These are phyloP conservation scores for Bruchidius siliquastri DNA, from an alignment of 2,888 invertebrate species.

Conservation along the genomic window DNA sequence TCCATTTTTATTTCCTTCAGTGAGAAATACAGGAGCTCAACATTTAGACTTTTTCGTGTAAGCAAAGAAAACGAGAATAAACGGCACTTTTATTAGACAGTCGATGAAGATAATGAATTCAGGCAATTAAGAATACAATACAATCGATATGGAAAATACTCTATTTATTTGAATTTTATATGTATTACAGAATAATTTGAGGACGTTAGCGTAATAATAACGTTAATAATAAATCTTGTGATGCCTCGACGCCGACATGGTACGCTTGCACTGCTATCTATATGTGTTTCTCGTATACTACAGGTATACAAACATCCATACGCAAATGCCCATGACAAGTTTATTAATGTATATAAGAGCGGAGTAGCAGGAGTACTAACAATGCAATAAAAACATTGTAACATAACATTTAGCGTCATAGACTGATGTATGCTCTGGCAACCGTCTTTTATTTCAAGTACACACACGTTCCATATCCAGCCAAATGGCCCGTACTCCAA, in stretches of 20 bases:
- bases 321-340: not conserved
- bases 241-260: not conserved
- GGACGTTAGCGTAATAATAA: too few relatives aligned
- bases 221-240: too few relatives aligned
- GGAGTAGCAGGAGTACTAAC: not conserved
- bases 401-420: not conserved
- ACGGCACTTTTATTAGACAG: too few relatives aligned
- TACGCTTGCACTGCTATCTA: not conserved
- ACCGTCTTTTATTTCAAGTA: not conserved
- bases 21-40: too few relatives aligned
- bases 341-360: not conserved
- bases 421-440: not conserved
- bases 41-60: too few relatives aligned
- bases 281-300: not conserved
- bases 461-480: not conserved
- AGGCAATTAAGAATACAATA: too few relatives aligned
- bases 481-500: not conserved
- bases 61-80: too few relatives aligned
- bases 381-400: not conserved
- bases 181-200: too few relatives aligned
- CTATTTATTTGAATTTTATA: too few relatives aligned
- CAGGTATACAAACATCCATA: not conserved
- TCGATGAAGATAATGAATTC: too few relatives aligned
- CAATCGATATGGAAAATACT: too few relatives aligned
- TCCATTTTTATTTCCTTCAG: too few relatives aligned